Base-by-base conservation (phyloP, 1,140 invertebrate species). In the Pomacea maculata region DNA sequence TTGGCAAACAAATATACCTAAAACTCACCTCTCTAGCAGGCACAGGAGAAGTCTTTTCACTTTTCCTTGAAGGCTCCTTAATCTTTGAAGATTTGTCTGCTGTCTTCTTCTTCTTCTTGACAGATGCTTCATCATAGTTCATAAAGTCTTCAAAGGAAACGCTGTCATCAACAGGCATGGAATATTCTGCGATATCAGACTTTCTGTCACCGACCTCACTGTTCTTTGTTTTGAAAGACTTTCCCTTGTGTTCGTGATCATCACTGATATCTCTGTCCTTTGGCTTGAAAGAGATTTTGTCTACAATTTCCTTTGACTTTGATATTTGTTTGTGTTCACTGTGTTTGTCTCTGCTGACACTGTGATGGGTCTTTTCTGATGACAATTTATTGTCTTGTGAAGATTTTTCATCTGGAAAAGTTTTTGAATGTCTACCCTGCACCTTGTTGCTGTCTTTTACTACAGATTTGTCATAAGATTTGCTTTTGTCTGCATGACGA, bases 101-200 rank as follows among this genome's bases (percentile, higher is more conserved):
- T 14, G 55, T 34, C 63, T 70, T 77, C 61, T 64, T 71, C 84
- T 82, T 83, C 80, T 87, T 79, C 15, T 64, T 19, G 8, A 74
- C 17, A 14, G 76, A 52, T 4, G 21, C 77, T n/a, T 79, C 81
- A 78, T 85, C 84, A 71, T 78, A 85, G 68, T 78, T 80, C 64
- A 88, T 71, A 64, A 86, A 83, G 77, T 87, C 87, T 63, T 85
- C 87, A 81, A 87, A 88, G 21, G 87, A 88, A 63, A 84, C 75
- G 15, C 75, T 79, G 75, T 76, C 75, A 10, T 86, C 78, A 14
- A 29, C 63, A 81, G 54, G 71, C 45, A 52, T n/a, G 29, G 63
- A n/a, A 17, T 45, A 34, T 71, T 65, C 57, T 71, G 75, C 54
- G 71, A 17, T 52, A 74, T 76, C 61, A 34, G 34, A 45, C 52